Evolutionary conservation across 2,888 invertebrate species (phyloP), one percentile per base, ranked within the genome.

Genomic region (Automeris io): DNA sequence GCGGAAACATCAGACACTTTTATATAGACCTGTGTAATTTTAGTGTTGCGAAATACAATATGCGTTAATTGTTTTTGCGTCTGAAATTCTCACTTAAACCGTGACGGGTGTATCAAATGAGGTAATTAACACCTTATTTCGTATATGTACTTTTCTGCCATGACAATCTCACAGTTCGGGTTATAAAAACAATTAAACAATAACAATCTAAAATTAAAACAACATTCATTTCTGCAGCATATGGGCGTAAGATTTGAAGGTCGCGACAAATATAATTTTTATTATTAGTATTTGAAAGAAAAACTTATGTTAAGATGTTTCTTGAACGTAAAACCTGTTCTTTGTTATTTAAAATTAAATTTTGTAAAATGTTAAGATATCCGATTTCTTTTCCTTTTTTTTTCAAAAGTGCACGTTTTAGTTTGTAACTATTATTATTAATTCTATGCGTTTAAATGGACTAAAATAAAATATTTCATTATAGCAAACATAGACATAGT

Each of bases 21-120:
- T 16, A 16, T 29, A 16, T 29, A 16, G 16, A n/a, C 16, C 7
- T 29, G 13, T 29, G 29, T 29, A 29, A 29, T 29, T 29, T 29
- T 29, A 29, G 29, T n/a, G 16, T 29, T 16, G 29, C 29, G 29
- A 29, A 29, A 29, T 29, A 29, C 29, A 29, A 29, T 29, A 29
- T 7, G 29, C 16, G 16, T 29, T 29, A 29, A 29, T 29, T 37
- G 23, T 31, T 37, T 24, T 37, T 29, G 22, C 31, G 23, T 18
- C 16, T 31, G 22, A 32, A 37, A 23, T 37, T 37, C 37, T 22
- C 11, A 18, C 32, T 18, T 37, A 8, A 16, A 37, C 35, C 35
- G 35, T 36, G 35, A 36, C 35, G 11, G 26, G 26, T 26, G 29
- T 37, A 31, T 31, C 36, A 31, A 22, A 36, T 36, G 29, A 26